phyloP scores from a whole-genome alignment of 2,113 vertebrate species.

The Catagonus wagneri region DNA sequence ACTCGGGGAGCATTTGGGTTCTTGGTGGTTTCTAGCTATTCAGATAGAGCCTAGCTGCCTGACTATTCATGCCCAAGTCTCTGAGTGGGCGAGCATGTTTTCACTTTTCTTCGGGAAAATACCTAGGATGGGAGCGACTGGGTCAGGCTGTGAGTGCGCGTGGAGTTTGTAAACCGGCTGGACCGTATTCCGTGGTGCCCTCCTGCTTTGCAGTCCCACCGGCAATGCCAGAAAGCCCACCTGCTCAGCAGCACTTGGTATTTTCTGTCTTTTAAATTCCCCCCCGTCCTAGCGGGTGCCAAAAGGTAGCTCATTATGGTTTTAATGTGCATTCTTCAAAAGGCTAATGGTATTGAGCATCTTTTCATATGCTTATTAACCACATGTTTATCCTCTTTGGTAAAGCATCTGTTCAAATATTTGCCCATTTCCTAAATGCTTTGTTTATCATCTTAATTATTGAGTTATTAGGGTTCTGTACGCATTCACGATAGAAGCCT shows the following conservation, averaged over 20 bases:
- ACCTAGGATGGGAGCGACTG: background rate
- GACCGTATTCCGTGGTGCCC: accelerated
- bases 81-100: background rate
- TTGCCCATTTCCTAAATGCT: background rate
- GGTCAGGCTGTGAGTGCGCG: accelerated
- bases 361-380: background rate
- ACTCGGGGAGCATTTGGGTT: accelerated
- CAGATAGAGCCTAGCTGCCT: background rate
- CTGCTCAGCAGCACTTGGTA: accelerated
- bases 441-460: background rate
- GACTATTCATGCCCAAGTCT: background rate
- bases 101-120: background rate
- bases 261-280: no score
- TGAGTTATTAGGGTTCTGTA: background rate
- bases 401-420: background rate
- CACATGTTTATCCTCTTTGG: background rate
- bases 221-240: accelerated
- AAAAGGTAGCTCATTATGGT: accelerated
- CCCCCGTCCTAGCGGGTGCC: accelerated
- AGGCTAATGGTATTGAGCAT: background rate
- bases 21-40: no score
- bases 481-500: accelerated
- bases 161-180: background rate
- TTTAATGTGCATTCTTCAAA: background rate
- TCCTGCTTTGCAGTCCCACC: accelerated